phyloP scores from a whole-genome alignment of 2,113 vertebrate species.

The Ptyas mucosa region DNA sequence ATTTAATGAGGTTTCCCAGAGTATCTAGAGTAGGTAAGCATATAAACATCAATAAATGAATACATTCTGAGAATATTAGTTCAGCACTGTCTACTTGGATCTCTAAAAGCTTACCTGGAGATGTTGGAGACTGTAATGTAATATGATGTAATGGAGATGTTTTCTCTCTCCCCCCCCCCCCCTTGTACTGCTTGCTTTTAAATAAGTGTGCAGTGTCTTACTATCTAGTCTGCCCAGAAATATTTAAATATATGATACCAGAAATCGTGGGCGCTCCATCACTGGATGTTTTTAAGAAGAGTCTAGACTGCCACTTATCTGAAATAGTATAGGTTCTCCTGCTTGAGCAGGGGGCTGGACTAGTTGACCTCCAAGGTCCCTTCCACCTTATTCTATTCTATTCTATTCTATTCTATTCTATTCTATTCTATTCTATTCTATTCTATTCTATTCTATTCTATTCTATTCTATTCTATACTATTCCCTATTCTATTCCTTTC shows the following conservation, averaged over 20 bases:
- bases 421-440: no score
- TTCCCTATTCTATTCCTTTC: no score
- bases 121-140: background rate
- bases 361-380: no score
- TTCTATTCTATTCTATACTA: no score
- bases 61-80: background rate
- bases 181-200: background rate
- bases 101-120: background rate
- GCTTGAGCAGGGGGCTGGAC: no score
- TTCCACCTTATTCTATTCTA: no score
- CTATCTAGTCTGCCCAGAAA: background rate
- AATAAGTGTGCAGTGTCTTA: background rate
- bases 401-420: no score
- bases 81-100: background rate
- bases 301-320: no score
- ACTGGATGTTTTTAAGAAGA: no score
- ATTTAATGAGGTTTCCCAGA: background rate
- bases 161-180: rapidly evolving
- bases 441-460: no score
- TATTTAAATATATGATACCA: background rate
- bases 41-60: background rate
- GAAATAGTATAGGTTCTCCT: no score
- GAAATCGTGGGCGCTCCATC: no score
- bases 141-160: background rate
- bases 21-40: background rate